Evolutionary conservation across 2,113 vertebrate species (phyloP), one percentile per base, ranked within the genome.

Genomic region (Euleptes europaea): DNA sequence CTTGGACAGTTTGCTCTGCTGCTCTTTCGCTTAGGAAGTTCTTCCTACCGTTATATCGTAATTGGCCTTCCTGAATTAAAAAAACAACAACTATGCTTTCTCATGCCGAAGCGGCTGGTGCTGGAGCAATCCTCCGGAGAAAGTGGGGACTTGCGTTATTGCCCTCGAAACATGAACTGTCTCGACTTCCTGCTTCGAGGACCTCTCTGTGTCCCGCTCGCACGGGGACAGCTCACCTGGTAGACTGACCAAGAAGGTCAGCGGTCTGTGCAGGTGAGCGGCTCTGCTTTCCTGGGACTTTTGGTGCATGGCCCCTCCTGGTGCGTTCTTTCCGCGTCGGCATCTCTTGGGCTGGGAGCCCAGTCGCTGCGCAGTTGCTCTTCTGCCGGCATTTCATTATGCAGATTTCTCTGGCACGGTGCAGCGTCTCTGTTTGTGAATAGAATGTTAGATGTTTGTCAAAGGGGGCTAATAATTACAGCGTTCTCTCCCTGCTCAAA

Each of bases 391-490:
- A 10, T 69, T 77, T 71, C 67, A 31, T 54, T 40, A 49, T 35
- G 65, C 44, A 69, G 21, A 49, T 69, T 57, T 49, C 47, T 49
- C 17, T 80, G 65, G 79, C 66, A 15, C 65, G 4, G 23, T 35
- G 44, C 26, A n/a, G 44, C 15, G 12, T 47, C 26, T 47, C 42
- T 54, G 84, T 80, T 78, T 42, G 11, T 42, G 65, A 31, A 6
- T 51, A 28, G 42, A 10, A 54, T 3, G 33, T 54, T 75, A 14
- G 33, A 75, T 28, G 44, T 80, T 86, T 75, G 31, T n/a, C 69
- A 6, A n/a, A 49, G 31, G 31, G n/a, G 77, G 28, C 69, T 72
- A 42, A 66, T 74, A 51, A 80, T 86, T 86, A n/a, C 70, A 38
- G 44, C 71, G 2, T 11, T 86, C 44, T 74, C 42, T 54, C 42